A percentile compares a stretch with the other conserved stretches of the same genome.
Evolutionary conservation across 2,888 invertebrate species (phyloP).

Genomic region (Teleiodes luculella): DNA sequence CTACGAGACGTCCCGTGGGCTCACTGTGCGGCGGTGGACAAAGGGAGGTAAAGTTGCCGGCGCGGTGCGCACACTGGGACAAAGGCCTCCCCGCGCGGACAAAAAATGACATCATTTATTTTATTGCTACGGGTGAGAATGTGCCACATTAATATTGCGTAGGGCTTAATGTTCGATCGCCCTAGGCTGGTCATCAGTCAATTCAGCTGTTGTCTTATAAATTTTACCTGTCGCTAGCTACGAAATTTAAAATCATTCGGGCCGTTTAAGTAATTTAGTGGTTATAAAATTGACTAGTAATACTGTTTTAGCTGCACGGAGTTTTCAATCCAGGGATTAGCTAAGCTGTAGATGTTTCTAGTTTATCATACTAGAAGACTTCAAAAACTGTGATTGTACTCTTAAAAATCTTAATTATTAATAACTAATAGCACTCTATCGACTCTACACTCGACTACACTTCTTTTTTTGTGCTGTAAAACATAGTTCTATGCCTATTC

Average conservation of each 20-base stretch:
- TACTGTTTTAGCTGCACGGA: neutral
- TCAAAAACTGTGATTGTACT: too few species aligned
- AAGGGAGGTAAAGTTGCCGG: conserved; percentile 58
- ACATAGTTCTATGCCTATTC: neutral
- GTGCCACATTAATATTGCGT: conserved; percentile 72
- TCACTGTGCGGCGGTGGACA: conserved; percentile 49
- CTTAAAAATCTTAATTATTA: too few species aligned
- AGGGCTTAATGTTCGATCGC: conserved; percentile 70
- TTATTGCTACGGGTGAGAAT: conserved; percentile 76
- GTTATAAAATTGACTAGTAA: neutral
- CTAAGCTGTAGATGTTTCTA: too few species aligned
- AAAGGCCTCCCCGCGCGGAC: conserved; percentile 64
- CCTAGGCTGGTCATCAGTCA: conserved; percentile 60
- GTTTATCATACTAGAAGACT: too few species aligned
- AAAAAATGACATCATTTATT: conserved; percentile 79
- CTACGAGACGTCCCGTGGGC: conserved; percentile 65
- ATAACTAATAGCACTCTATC: too few species aligned
- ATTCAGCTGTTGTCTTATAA: conserved; percentile 29
- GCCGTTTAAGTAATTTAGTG: neutral
- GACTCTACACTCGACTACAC: too few species aligned
- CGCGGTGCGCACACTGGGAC: conserved; percentile 56
- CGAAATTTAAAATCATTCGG: conserved; percentile 8
- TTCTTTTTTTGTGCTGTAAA: too few species aligned
- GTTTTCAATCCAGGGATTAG: too few species aligned
- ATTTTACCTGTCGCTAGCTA: conserved; percentile 11